phyloP scores from a whole-genome alignment of 2,888 invertebrate species.

The Arctia plantaginis region DNA sequence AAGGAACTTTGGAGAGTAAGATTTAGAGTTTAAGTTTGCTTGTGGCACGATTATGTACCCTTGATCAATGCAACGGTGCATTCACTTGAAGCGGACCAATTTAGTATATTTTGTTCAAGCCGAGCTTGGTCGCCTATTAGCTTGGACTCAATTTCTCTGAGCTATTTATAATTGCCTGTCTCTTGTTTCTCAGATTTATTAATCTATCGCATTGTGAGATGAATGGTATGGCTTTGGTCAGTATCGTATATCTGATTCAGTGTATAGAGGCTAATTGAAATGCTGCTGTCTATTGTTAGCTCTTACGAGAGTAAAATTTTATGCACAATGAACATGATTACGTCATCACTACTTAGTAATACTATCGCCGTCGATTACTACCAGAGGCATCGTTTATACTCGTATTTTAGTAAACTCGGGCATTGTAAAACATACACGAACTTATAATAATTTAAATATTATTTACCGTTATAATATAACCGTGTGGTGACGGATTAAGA shows the following conservation, averaged over 20 bases:
- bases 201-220: conserved; percentile 1
- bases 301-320: neutral
- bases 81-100: conserved; percentile 72
- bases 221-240: neutral
- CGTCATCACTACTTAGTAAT: too few species aligned
- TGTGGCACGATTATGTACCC: conserved; percentile 28
- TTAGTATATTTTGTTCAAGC: conserved; percentile 75
- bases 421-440: too few species aligned
- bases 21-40: conserved; percentile 47
- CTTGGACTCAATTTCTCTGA: conserved; percentile 47
- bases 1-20: conserved; percentile 39
- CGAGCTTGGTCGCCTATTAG: conserved; percentile 49
- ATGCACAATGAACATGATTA: neutral
- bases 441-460: too few species aligned
- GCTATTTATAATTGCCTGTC: conserved; percentile 52
- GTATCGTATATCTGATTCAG: neutral
- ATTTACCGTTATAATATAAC: too few species aligned
- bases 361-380: neutral
- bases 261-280: neutral
- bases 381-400: too few species aligned
- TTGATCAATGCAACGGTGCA: conserved; percentile 73
- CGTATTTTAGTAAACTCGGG: too few species aligned
- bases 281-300: neutral
- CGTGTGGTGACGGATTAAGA: too few species aligned
- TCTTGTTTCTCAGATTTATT: conserved; percentile 16